phyloP scores from a whole-genome alignment of 92 coral and sea anemone species.

The Actinostola sp. region DNA sequence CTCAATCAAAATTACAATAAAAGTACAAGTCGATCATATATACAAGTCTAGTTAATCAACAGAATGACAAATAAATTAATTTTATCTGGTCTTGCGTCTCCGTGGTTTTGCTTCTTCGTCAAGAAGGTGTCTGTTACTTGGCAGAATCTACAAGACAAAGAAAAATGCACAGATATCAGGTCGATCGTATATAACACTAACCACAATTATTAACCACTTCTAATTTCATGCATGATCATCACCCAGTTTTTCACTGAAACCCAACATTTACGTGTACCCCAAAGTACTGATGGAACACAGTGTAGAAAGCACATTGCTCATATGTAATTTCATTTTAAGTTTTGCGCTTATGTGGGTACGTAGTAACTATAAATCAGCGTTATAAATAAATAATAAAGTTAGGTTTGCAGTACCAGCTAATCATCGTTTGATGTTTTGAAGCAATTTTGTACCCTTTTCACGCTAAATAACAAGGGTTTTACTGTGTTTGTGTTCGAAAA shows the following conservation, averaged over 20 bases:
- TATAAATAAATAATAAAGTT: too few species aligned
- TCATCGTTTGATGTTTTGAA: too few species aligned
- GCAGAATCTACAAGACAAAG: conserved; percentile 31
- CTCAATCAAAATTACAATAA: not conserved
- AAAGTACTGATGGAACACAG: too few species aligned
- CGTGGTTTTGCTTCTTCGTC: not conserved
- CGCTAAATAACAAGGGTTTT: too few species aligned
- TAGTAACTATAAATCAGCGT: too few species aligned
- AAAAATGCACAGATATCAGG: conserved; percentile 34
- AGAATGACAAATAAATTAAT: not conserved
- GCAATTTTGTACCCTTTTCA: too few species aligned
- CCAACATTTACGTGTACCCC: not conserved
- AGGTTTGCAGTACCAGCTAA: too few species aligned
- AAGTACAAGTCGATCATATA: not conserved
- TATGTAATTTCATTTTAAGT: too few species aligned
- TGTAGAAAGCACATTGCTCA: too few species aligned
- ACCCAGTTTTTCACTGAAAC: not conserved
- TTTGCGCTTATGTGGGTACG: too few species aligned
- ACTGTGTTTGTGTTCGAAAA: too few species aligned
- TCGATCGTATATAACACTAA: not conserved
- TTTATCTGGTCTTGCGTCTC: not conserved
- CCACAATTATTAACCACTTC: not conserved
- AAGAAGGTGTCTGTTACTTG: conserved; percentile 26
- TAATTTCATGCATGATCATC: not conserved
- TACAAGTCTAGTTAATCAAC: not conserved